Base-by-base conservation (phyloP, 35 echinoderm and acorn worm species). In the Apostichopus parvimensis region DNA sequence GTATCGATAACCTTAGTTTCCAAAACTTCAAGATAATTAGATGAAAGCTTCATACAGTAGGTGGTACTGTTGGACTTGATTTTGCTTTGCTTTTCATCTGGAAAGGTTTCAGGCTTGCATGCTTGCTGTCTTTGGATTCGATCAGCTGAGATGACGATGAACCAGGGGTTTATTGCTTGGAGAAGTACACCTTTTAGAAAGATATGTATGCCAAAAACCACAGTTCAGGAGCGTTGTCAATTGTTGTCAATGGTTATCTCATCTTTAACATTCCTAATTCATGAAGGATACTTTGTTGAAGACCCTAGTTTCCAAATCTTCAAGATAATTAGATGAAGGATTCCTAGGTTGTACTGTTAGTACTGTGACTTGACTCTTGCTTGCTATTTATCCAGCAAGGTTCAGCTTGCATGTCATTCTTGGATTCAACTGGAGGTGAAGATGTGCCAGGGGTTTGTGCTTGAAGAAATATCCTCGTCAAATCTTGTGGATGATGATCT, bases 21-120 rank as follows among this genome's bases (percentile, higher is more conserved):
- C 77, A 90, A 93, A 68, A 91, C 56, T 98, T 98, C 89, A 22
- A 90, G 5, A 94, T 98, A 58, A 92, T 92, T 8, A 91, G 79
- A 88, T 97, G 80, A 95, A 22, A 80, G 22, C 57, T 6, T 61
- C 6, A 15, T 28, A 80, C 12, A 80, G 13, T 22, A 80, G 78
- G 22, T 12, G 0, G 23, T 24, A 80, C 8, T 78, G 8, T 26
- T 84, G 26, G 2, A n/a, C 25, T 53, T 84, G 18, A 20, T 26
- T 53, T 9, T 53, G 81, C 18, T 26, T 1, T 84, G 9, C 0
- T 6, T 11, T 12, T 84, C 60, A 55, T 58, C 54, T 66, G 26
- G 53, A 15, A 61, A 53, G 84, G 22, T 12, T 5, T 60, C 9
- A 26, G 1, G 54, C 64, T 58, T 25, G 61, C 53, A 52, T 66